Base-by-base conservation (phyloP, 1,140 invertebrate genomes). In the Chironomus striatipennis region DNA sequence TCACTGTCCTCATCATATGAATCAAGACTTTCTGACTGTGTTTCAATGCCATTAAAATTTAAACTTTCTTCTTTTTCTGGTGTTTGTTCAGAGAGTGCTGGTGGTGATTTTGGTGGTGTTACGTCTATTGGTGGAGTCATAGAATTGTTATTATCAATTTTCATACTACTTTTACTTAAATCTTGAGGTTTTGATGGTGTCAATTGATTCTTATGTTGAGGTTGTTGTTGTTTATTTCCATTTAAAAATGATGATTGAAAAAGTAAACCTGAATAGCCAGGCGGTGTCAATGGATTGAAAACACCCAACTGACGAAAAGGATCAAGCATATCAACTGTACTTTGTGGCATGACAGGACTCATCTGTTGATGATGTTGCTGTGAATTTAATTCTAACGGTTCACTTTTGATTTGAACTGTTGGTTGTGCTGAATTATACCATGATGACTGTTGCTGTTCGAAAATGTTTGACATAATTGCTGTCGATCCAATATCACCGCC, bases 41-140 rank as follows among this genome's bases (percentile, higher is more conserved):
- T 77, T 82, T 81, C 47, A 74, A 0, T 80, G 79, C 8, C 83
- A 84, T 6, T 82, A 79, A 0, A 82, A 81, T n/a, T 80, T 57
- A n/a, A 57, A 70, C 2, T 18, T 70, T 70, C 65, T 20, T 70
- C 65, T 17, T 70, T 70, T 12, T 70, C 65, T 70, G 65, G 65
- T 21, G 65, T 70, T 18, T 70, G 65, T 20, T 70, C 47, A 15
- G 12, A 34, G 5, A 2, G 80, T 74, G 81, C 79, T 10, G 83
- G 84, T 9, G 85, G 85, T 10, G 86, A 87, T 78, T 87, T 87
- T 1, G 86, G 86, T 42, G 86, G 85, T 4, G 86, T 86, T 17
- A 81, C 78, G n/a, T 42, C 73, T 8, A 81, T 82, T 20, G 76
- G 64, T 18, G 73, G 80, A 79, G 73, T 76, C 76, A 20, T 79